phyloP scores from a whole-genome alignment of 2,888 invertebrate species.

The Catocala fraxini region DNA sequence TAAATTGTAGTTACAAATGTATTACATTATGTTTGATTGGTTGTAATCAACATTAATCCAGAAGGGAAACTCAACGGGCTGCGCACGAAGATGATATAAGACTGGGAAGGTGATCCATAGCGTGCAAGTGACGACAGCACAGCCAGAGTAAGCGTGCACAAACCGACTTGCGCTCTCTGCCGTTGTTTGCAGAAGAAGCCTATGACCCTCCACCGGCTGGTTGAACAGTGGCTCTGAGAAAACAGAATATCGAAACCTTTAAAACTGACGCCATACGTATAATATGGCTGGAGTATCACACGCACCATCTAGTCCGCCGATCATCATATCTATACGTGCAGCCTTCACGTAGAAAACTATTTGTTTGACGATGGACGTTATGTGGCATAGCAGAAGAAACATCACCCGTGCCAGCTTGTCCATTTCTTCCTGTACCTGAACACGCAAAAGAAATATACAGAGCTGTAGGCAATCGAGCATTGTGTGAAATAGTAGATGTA shows the following conservation, averaged over 20 bases:
- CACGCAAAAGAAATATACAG: not conserved
- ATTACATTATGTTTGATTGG: constrained; percentile 28
- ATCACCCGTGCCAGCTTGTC: constrained; percentile 74
- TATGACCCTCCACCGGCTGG: constrained; percentile 18
- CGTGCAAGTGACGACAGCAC: constrained; percentile 72
- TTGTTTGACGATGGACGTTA: constrained; percentile 78
- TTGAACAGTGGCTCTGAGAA: constrained; percentile 51
- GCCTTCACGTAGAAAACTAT: constrained; percentile 64
- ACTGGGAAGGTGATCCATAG: constrained; percentile 71
- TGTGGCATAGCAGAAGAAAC: constrained; percentile 80
- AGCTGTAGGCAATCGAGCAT: not conserved
- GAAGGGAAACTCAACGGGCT: constrained; percentile 63
- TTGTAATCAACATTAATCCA: constrained; percentile 51
- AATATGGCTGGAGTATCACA: not conserved
- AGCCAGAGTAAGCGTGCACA: constrained; percentile 55
- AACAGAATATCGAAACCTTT: not conserved
- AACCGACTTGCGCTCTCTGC: constrained; percentile 51
- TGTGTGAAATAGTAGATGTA: not conserved
- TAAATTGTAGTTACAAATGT: not conserved
- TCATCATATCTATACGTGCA: constrained; percentile 47
- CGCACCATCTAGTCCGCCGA: constrained; percentile 49
- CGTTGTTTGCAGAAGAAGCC: constrained; percentile 35
- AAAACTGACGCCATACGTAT: too few species aligned
- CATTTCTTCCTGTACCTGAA: constrained; percentile 70
- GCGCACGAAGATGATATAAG: constrained; percentile 52